phyloP scores from a whole-genome alignment of 2,113 vertebrate genomes.

The Indicator indicator region DNA sequence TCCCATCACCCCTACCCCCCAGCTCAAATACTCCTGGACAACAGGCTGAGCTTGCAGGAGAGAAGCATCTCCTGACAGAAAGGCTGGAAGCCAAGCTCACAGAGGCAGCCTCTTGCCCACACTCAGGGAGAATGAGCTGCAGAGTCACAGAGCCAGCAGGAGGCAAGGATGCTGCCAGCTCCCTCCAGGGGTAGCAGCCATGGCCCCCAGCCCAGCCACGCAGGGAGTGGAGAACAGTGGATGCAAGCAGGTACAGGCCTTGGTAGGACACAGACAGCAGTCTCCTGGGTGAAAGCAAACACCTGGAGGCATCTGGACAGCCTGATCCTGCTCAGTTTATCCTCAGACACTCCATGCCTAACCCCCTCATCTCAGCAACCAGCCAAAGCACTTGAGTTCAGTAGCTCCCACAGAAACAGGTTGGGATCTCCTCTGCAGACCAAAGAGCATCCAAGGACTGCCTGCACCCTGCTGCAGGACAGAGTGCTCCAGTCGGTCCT shows the following conservation, averaged over 20 bases:
- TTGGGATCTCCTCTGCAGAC: neutral
- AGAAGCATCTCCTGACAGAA: neutral
- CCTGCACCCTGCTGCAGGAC: neutral
- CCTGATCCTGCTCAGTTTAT: neutral
- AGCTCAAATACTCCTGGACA: neutral
- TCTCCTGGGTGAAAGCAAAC: neutral
- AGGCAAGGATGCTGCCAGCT: neutral
- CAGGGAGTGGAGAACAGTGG: neutral
- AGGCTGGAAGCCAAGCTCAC: neutral
- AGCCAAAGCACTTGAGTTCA: neutral
- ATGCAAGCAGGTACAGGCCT: neutral
- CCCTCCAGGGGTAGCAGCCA: neutral
- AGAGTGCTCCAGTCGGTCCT: neutral
- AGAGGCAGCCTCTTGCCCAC: neutral
- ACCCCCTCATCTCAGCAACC: neutral
- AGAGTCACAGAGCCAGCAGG: fast-evolving
- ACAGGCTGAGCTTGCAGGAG: neutral
- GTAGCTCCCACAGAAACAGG: neutral
- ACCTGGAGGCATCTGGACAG: neutral
- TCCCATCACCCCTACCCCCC: neutral
- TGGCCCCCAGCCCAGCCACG: fast-evolving
- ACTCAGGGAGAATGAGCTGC: fast-evolving
- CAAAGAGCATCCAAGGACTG: neutral
- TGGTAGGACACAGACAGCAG: neutral
- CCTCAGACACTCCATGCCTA: neutral